Evolutionary conservation across 1,140 invertebrate genomes (phyloP).

Genomic region (Drosophila takahashii): DNA sequence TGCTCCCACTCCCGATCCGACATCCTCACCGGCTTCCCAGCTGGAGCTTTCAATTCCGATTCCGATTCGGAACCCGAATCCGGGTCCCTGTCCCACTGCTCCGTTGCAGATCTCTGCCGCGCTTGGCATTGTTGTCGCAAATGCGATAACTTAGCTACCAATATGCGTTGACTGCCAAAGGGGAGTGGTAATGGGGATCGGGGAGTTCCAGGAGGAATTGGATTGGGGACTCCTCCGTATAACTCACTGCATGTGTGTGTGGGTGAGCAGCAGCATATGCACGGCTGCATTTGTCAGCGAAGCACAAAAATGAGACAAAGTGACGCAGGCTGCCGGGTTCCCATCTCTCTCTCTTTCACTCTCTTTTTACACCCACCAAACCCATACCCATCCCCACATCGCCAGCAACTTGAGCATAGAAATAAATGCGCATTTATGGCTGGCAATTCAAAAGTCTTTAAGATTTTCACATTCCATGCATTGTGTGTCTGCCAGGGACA

Average conservation of each 20-base stretch:
- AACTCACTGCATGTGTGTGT: conserved; percentile 49
- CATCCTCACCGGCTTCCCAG: conserved; percentile 7
- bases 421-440: conserved; percentile 83
- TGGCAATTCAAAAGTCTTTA: conserved; percentile 83
- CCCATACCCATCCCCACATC: conserved; percentile 9
- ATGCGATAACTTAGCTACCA: conserved; percentile 83
- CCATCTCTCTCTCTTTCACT: conserved; percentile 21
- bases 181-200: conserved; percentile 1
- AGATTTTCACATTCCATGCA: conserved; percentile 82
- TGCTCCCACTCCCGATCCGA: conserved; percentile 1
- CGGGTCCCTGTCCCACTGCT: conserved; percentile 36
- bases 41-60: conserved; percentile 52
- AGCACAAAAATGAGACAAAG: conserved; percentile 83
- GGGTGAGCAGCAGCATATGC: conserved; percentile 60
- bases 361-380: conserved; percentile 13
- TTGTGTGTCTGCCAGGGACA: conserved; percentile 71
- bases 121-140: conserved; percentile 78
- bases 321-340: conserved; percentile 61
- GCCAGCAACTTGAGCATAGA: conserved; percentile 76
- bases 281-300: conserved; percentile 82
- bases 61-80: conserved; percentile 36
- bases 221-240: conserved; percentile 15
- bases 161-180: conserved; percentile 77
- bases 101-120: conserved; percentile 40
- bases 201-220: conserved; percentile 8